A percentile compares a stretch with the other conserved stretches of the same genome.
Evolutionary conservation across 2,888 invertebrate species (phyloP).

Genomic region (Hirudinaria manillensis): DNA sequence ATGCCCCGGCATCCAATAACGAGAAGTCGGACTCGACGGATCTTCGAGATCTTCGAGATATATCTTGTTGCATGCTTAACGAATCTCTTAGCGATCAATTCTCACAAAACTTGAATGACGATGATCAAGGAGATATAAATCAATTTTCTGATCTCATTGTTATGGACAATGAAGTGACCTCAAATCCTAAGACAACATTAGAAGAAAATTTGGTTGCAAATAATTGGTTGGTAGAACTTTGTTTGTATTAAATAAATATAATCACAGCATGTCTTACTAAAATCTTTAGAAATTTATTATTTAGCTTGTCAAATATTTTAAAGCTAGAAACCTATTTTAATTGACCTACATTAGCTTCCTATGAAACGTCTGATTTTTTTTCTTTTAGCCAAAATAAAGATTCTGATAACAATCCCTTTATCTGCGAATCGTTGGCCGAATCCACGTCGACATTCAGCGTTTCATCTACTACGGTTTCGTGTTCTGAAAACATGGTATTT

Average conservation of each 20-base stretch:
- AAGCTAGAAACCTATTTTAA: too few relatives aligned
- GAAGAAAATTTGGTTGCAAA: not conserved
- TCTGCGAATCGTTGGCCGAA: slow-evolving; percentile 3
- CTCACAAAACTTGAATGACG: slow-evolving; percentile 24
- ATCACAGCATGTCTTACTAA: too few relatives aligned
- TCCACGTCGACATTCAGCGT: not conserved
- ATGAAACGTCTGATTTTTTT: too few relatives aligned
- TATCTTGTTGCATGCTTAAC: slow-evolving; percentile 16
- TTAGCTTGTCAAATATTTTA: too few relatives aligned
- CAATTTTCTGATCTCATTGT: slow-evolving; percentile 31
- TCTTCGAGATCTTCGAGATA: slow-evolving; percentile 16
- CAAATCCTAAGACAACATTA: slow-evolving; percentile 11
- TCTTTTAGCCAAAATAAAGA: not conserved
- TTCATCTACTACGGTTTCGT: slow-evolving; percentile 1
- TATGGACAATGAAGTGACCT: slow-evolving; percentile 25
- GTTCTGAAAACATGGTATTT: slow-evolving; percentile 5
- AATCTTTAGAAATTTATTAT: too few relatives aligned
- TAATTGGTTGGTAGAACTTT: not conserved
- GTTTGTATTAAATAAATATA: too few relatives aligned
- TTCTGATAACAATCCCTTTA: not conserved
- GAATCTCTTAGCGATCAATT: slow-evolving; percentile 19
- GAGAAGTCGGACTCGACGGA: not conserved
- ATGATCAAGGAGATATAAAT: slow-evolving; percentile 29
- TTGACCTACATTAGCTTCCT: too few relatives aligned
- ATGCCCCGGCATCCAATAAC: not conserved